Base-by-base conservation (phyloP, 2,888 invertebrate species). In the Yponomeuta sedellus region DNA sequence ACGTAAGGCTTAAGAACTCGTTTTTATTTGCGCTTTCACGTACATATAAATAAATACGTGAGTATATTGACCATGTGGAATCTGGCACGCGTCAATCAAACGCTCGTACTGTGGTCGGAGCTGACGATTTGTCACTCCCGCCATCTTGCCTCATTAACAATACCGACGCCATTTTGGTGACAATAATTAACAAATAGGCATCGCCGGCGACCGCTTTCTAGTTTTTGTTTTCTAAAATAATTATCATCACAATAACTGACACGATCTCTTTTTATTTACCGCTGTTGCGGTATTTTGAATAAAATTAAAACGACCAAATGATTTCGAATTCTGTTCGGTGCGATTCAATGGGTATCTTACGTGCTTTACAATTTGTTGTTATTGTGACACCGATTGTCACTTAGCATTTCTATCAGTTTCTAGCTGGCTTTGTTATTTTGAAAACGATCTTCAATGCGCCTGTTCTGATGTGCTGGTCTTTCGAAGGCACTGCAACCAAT, bases 21-120 rank as follows among this genome's bases (percentile, higher is more conserved):
- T 86, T 82, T 84, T 82, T 90, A 88, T 90, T 89, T 89, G 88
- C 86, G 80, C 90, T 91, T 90, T 91, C 90, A 40, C 65, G 59
- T 65, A 88, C 81, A 81, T 83, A 78, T 86, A 88, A 84, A 87
- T 88, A 88, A 87, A 88, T 88, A 87, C 82, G 83, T 81, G 82
- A 82, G 82, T 83, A 81, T 83, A 83, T 84, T 83, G 75, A 72
- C 73, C 76, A 77, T 72, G 77, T 74, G 79, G 85, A 85, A 89
- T 88, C 85, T 89, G 85, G 88, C 88, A 85, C 89, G 88, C 88
- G 90, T 91, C 91, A 91, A 90, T 91, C 89, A 91, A 85, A 87
- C 81, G 82, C 79, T 81, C 78, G 83, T 75, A 19, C 25, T 10
- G n/a, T n/a, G 28, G 19, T 8, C 22, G 85, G 85, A 84, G 83